Evolutionary conservation across 2,888 invertebrate genomes (phyloP).

Genomic region (Petrolisthes cinctipes): DNA sequence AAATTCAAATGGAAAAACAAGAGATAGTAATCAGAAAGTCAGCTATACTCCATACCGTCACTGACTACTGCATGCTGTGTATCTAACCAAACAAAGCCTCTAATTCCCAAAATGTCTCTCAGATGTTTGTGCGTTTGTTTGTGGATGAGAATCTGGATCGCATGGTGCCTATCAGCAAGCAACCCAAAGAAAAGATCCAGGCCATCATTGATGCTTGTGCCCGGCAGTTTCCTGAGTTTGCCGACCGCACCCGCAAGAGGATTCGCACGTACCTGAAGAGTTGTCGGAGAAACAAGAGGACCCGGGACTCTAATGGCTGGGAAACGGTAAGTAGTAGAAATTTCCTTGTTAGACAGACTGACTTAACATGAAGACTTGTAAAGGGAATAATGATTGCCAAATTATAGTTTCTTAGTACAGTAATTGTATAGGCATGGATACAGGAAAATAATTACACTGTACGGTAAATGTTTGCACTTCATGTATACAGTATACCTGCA

Average conservation of each 20-base stretch:
- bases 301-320: constrained; percentile 85
- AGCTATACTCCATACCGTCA: too few relatives aligned
- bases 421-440: too few relatives aligned
- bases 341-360: too few relatives aligned
- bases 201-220: constrained; percentile 97
- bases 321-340: constrained; percentile 81
- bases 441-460: too few relatives aligned
- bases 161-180: constrained; percentile 96
- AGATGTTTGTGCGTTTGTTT: constrained; percentile 98
- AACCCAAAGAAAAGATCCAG: constrained; percentile 97
- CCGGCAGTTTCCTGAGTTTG: constrained; percentile 95
- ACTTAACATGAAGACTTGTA: too few relatives aligned
- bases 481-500: too few relatives aligned
- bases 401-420: too few relatives aligned
- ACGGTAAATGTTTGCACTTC: too few relatives aligned
- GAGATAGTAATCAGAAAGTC: too few relatives aligned
- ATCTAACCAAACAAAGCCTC: too few relatives aligned
- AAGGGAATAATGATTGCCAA: background rate
- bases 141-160: constrained; percentile 97
- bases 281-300: constrained; percentile 92
- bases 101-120: constrained; percentile 68
- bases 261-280: constrained; percentile 94
- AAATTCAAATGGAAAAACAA: too few relatives aligned
- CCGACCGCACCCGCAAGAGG: constrained; percentile 92
- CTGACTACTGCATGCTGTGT: too few relatives aligned